Evolutionary conservation across 2,797 vertebrate species (phyloP).

Genomic region (Kryptolebias ocellatus): DNA sequence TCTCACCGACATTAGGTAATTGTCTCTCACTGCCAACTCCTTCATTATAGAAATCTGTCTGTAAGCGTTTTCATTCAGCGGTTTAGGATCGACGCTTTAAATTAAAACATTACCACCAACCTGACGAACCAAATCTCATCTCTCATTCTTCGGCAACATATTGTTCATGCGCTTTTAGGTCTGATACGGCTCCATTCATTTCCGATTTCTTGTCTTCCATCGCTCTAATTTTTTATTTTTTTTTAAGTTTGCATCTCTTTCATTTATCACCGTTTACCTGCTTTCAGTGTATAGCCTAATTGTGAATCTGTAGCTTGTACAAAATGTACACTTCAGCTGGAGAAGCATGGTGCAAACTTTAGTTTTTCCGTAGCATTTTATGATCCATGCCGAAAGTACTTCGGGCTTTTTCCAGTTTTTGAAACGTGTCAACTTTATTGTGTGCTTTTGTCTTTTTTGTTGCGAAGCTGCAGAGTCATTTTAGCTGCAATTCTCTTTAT

Average conservation of each 20-base stretch:
- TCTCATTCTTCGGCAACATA: slow-evolving; percentile 35
- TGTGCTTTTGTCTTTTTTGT: slow-evolving; percentile 28
- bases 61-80: slow-evolving; percentile 48
- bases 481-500: slow-evolving; percentile 30
- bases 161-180: slow-evolving; percentile 38
- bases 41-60: slow-evolving; percentile 60
- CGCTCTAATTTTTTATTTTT: slow-evolving; percentile 21
- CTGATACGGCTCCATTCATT: slow-evolving; percentile 45
- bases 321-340: not conserved
- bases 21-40: slow-evolving; percentile 66
- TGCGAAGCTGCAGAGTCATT: slow-evolving; percentile 46
- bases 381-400: slow-evolving; percentile 18
- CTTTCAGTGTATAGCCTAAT: too few species aligned
- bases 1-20: slow-evolving; percentile 75
- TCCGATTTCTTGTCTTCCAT: slow-evolving; percentile 12
- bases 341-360: not conserved
- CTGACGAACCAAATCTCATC: slow-evolving; percentile 27
- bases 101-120: slow-evolving; percentile 45
- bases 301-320: not conserved
- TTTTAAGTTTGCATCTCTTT: not conserved
- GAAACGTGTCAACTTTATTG: slow-evolving; percentile 31
- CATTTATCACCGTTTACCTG: too few species aligned
- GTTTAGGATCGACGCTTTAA: slow-evolving; percentile 64
- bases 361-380: not conserved
- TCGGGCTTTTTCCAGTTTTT: slow-evolving; percentile 3